Percentiles rank a stretch among this genome's conserved stretches.
phyloP scores from a whole-genome alignment of 2,797 vertebrate genomes.

The Allobates femoralis region DNA sequence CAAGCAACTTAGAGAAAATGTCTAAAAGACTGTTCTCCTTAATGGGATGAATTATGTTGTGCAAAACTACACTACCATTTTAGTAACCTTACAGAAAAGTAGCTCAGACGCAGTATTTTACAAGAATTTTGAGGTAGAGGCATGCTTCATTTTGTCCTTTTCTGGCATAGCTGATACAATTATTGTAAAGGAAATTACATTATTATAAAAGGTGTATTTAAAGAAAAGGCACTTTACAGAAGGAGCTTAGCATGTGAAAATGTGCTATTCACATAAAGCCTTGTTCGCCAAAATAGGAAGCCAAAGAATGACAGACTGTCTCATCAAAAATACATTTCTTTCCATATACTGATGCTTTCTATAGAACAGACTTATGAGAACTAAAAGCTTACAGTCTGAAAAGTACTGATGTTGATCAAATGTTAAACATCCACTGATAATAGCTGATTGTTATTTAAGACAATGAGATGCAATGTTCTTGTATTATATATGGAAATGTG shows the following conservation, averaged over 20 bases:
- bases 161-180: slow-evolving; percentile 62
- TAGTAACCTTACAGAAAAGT: slow-evolving; percentile 64
- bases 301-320: slow-evolving; percentile 38
- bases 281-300: slow-evolving; percentile 55
- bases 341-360: slow-evolving; percentile 12
- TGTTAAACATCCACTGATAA: not conserved
- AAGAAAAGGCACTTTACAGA: slow-evolving; percentile 62
- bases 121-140: slow-evolving; percentile 54
- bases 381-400: not conserved
- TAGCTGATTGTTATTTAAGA: not conserved
- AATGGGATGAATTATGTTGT: slow-evolving; percentile 68
- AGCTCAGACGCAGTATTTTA: slow-evolving; percentile 58
- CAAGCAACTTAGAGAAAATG: slow-evolving; percentile 64
- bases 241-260: slow-evolving; percentile 56
- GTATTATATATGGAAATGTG: not conserved
- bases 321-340: slow-evolving; percentile 51
- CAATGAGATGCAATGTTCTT: not conserved
- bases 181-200: slow-evolving; percentile 62
- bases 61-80: slow-evolving; percentile 67
- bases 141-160: slow-evolving; percentile 62
- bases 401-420: not conserved
- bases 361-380: not conserved
- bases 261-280: slow-evolving; percentile 59
- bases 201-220: slow-evolving; percentile 62
- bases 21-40: slow-evolving; percentile 65